phyloP scores from a whole-genome alignment of 2,888 invertebrate species.

The Pollenia angustigena region DNA sequence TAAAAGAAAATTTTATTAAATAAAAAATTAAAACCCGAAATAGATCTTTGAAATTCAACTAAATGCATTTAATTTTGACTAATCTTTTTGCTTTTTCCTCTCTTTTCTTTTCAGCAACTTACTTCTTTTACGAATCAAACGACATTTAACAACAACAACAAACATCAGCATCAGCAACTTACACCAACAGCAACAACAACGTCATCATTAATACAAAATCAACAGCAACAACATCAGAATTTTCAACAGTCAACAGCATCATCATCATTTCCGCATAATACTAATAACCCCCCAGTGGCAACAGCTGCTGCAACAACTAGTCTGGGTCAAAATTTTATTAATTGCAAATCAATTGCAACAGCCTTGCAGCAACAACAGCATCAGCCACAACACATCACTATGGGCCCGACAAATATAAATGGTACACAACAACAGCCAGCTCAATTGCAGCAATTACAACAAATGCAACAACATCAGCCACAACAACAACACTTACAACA shows the following conservation, averaged over 20 bases:
- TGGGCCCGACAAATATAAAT: constrained; percentile 72
- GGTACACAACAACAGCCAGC: constrained; percentile 71
- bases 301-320: constrained; percentile 62
- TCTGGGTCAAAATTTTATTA: constrained; percentile 65
- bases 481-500: constrained; percentile 65
- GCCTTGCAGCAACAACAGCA: constrained; percentile 53
- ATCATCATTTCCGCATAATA: constrained; percentile 62
- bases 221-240: constrained; percentile 57
- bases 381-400: constrained; percentile 56
- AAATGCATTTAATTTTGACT: too few species aligned
- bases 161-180: constrained; percentile 56
- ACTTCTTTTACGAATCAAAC: constrained; percentile 62
- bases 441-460: constrained; percentile 71
- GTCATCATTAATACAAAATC: constrained; percentile 55
- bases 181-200: constrained; percentile 5
- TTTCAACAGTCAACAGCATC: constrained; percentile 52
- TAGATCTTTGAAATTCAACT: too few species aligned
- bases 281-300: constrained; percentile 49
- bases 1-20: too few species aligned
- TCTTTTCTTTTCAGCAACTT: constrained; percentile 51
- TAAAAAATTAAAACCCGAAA: too few species aligned
- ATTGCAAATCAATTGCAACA: constrained; percentile 52
- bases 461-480: constrained; percentile 68
- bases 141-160: constrained; percentile 49
- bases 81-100: neutral